phyloP scores from a whole-genome alignment of 2,888 invertebrate species.

The Seira ritae region DNA sequence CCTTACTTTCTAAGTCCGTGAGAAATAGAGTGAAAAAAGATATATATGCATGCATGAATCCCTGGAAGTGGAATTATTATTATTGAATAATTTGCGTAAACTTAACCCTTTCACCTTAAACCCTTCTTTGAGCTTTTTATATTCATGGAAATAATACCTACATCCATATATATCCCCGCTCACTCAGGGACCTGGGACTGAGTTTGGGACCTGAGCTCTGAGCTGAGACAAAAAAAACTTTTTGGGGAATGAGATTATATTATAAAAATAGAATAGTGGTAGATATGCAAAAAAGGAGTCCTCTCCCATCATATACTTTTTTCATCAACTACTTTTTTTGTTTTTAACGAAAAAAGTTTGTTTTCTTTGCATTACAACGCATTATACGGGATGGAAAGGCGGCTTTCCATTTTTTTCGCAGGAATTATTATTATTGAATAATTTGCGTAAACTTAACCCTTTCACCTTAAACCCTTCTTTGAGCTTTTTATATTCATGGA shows the following conservation, averaged over 20 bases:
- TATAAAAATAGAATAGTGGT: neutral
- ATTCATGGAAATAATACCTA: neutral
- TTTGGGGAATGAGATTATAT: neutral
- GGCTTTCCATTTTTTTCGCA: neutral
- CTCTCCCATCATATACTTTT: neutral
- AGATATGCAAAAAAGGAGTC: neutral
- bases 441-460: neutral
- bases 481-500: neutral
- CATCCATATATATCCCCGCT: neutral
- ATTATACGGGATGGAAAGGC: neutral
- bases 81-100: constrained; percentile 11
- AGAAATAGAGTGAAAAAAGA: constrained; percentile 7
- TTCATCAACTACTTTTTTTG: neutral
- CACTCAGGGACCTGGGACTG: neutral
- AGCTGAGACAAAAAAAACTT: neutral
- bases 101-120: neutral
- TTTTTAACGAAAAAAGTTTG: neutral
- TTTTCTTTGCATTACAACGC: neutral
- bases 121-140: too few relatives aligned
- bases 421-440: constrained; percentile 8
- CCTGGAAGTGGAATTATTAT: neutral
- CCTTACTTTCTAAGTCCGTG: neutral
- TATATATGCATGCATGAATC: neutral
- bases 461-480: too few relatives aligned
- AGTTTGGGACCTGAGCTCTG: neutral